Percentiles rank a stretch among this genome's conserved stretches.
Evolutionary conservation across 2,113 vertebrate genomes (phyloP).

Genomic region (Isurus oxyrinchus): DNA sequence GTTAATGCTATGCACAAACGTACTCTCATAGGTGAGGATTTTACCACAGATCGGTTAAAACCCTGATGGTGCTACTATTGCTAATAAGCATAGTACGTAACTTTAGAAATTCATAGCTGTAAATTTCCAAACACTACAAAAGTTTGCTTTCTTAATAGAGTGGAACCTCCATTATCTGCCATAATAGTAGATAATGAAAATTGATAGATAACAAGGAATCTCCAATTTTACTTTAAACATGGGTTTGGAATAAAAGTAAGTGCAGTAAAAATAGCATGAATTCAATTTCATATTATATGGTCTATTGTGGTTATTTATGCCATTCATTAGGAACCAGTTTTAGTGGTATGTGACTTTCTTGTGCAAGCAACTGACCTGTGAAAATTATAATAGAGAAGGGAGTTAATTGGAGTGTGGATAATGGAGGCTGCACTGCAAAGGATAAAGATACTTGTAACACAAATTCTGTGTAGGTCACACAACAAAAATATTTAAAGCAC

Average conservation of each 20-base stretch:
- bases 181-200: neutral
- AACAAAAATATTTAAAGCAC: constrained; percentile 5
- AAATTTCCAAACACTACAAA: neutral
- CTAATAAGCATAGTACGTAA: neutral
- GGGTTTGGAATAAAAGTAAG: neutral
- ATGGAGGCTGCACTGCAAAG: neutral
- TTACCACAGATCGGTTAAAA: neutral
- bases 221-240: neutral
- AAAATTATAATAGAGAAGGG: neutral
- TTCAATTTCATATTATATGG: neutral
- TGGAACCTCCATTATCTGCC: constrained; percentile 21
- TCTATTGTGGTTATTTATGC: neutral
- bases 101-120: neutral
- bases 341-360: neutral
- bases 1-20: neutral
- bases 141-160: neutral
- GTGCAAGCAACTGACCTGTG: constrained; percentile 1
- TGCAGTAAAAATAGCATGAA: neutral
- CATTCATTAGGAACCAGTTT: neutral
- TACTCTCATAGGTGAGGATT: neutral
- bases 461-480: neutral
- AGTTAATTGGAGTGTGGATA: neutral
- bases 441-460: neutral
- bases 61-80: neutral
- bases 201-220: neutral